These are phyloP conservation scores for Polyommatus iphigenia DNA, from an alignment of 2,888 invertebrate species.

Conservation along the genomic window DNA sequence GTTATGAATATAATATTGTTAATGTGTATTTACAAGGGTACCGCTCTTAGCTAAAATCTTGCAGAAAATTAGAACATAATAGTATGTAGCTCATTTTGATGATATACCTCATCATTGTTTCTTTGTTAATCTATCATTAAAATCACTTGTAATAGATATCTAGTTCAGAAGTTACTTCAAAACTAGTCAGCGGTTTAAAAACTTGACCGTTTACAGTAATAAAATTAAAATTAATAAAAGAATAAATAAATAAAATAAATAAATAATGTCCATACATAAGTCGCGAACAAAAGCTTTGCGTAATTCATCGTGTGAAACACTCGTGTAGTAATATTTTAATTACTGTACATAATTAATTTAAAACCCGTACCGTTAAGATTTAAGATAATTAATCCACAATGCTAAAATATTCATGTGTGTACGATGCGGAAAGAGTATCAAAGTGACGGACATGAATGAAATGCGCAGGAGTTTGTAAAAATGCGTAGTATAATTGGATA, in stretches of 20 bases:
- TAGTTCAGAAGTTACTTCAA: background rate
- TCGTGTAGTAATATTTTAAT: conserved; percentile 12
- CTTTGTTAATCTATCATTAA: too few relatives aligned
- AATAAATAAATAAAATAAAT: background rate
- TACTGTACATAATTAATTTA: conserved; percentile 20
- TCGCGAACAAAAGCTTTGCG: background rate
- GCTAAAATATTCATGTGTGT: conserved; percentile 9
- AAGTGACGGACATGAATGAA: conserved; percentile 10
- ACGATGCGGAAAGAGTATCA: background rate
- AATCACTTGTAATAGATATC: background rate
- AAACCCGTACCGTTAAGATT: background rate
- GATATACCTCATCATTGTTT: too few relatives aligned
- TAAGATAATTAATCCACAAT: conserved; percentile 6
- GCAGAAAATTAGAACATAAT: too few relatives aligned
- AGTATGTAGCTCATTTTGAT: too few relatives aligned
- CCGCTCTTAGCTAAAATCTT: too few relatives aligned
- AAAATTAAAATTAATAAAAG: too few relatives aligned
- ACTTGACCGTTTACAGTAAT: background rate
- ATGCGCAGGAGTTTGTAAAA: background rate
- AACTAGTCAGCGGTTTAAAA: background rate
- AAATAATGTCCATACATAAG: background rate
- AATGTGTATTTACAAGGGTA: too few relatives aligned
- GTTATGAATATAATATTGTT: too few relatives aligned
- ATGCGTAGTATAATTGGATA: conserved; percentile 2
- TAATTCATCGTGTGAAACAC: conserved; percentile 2